These are phyloP conservation scores for Netelia virgata DNA, from an alignment of 2,888 invertebrate genomes.

Conservation along the genomic window DNA sequence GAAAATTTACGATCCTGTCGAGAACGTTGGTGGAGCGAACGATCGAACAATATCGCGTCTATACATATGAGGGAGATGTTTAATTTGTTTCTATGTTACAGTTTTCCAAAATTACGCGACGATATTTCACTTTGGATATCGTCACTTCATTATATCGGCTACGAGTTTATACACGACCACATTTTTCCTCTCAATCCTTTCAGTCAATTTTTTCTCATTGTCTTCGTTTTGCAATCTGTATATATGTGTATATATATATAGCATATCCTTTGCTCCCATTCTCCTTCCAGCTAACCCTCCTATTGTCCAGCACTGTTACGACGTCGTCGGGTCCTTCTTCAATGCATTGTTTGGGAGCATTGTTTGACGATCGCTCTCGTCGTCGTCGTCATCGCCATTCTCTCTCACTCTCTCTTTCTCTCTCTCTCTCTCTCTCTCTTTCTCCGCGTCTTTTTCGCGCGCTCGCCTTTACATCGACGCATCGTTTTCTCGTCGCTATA, in stretches of 20 bases:
- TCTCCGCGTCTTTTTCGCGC: conserved; percentile 70
- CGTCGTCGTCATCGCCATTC: conserved; percentile 5
- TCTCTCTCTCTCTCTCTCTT: not conserved
- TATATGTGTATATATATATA: not conserved
- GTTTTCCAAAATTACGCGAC: not conserved
- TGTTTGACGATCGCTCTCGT: conserved; percentile 78
- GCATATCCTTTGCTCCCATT: conserved; percentile 44
- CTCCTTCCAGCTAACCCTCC: conserved; percentile 76
- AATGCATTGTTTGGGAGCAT: conserved; percentile 81
- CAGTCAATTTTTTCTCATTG: conserved; percentile 37
- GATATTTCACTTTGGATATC: not conserved
- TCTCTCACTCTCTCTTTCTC: conserved; percentile 1
- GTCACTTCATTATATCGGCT: not conserved
- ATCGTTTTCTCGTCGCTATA: conserved; percentile 79
- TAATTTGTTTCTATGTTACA: not conserved
- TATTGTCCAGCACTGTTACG: conserved; percentile 82
- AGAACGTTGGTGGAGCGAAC: not conserved
- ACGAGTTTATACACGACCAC: not conserved
- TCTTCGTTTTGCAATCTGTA: conserved; percentile 34
- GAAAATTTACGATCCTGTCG: too few species aligned
- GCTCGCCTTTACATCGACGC: conserved; percentile 78
- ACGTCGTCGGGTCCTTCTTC: conserved; percentile 76
- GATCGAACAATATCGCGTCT: not conserved
- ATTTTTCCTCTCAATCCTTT: conserved; percentile 25
- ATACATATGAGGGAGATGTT: not conserved